Base-by-base conservation (phyloP, 1,140 invertebrate species). In the Drosophila melanogaster region DNA sequence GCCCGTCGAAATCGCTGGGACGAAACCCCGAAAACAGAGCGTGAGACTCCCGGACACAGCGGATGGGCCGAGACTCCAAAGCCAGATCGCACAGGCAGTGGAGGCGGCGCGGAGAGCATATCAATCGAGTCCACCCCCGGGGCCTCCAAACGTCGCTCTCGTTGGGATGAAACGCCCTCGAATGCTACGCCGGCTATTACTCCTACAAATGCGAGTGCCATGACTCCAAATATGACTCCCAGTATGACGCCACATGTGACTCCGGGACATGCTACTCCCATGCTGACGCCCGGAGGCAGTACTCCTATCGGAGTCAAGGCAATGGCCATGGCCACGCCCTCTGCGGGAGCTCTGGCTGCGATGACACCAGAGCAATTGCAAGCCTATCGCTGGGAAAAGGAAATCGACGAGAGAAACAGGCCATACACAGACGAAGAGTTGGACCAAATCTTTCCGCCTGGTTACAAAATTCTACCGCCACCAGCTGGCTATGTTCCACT, bases 311-410 rank as follows among this genome's bases (percentile, higher is more conserved):
- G 99, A 43, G 94, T 96, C 0, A 99, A 99, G 92, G 99, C 99
- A 1, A 99, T 99, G 98, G 98, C 95, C 0, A 96, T 99, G 95
- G 97, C 97, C 0, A 99, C 99, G 0, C 99, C 99, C 0, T 98
- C 98, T 1, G 98, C 98, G 0, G 96, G 97, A 65, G 98, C 99
- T 87, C 93, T 99, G 47, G 96, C 98, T 72, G 96, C 97, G 1
- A 99, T 99, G 98, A 99, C 99, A 0, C 99, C 99, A 0, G 99
- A 99, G 93, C 98, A 99, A 92, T 93, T 99, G 66, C 98, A 99
- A 92, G 98, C 98, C 0, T 99, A 98, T 92, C 95, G 98, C n/a
- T 99, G 98, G 98, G 98, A 99, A 93, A 95, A 97, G 81, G 99
- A 99, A 93, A 99, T 99, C 60, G 99, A 99, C 90, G 98, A 99